Base-by-base conservation (phyloP, 2,797 vertebrate genomes). In the Oceanodroma leucorhoa region DNA sequence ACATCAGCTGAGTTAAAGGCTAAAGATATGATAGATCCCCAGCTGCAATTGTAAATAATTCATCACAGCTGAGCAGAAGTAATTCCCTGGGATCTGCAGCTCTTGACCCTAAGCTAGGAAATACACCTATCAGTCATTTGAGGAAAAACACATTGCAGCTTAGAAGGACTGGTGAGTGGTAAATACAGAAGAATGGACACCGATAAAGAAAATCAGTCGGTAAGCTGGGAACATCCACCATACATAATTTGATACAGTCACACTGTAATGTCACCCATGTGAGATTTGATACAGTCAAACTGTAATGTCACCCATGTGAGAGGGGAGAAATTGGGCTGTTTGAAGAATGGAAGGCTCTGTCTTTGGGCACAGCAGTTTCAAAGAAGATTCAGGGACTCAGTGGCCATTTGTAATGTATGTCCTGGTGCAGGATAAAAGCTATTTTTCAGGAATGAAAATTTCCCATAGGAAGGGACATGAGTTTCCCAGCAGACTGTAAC, bases 161-260 rank as follows among this genome's bases (percentile, higher is more conserved):
- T 41, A 83, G 78, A 79, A 40, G 30, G 65, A 61, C 26, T 21
- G n/a, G 10, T 29, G 34, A 71, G n/a, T 34, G 30, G 16, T 79
- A 84, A 76, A 82, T 53, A 48, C 62, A 88, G 61, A 91, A 78
- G 38, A 93, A 88, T 18, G n/a, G 51, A 60, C 30, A 61, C 15
- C 4, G 3, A 7, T 61, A 69, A 55, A 45, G 54, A 89, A 76
- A 62, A 80, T 54, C 14, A 22, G 40, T 32, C 41, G 30, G 26
- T 76, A 80, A 85, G 36, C 29, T 21, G 36, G 26, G 54, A 62
- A 78, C 46, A 65, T n/a, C 50, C 41, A 87, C 26, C 13, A 10
- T 11, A 23, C 1, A 5, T n/a, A 30, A 73, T 75, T 12, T 75
- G 27, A 38, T 65, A 32, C 2, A n/a, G 65, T 41, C 27, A 50